A percentile compares a stretch with the other conserved stretches of the same genome.
Evolutionary conservation across 1,140 invertebrate species (phyloP).

Genomic region (Gonatopus flavifemur): DNA sequence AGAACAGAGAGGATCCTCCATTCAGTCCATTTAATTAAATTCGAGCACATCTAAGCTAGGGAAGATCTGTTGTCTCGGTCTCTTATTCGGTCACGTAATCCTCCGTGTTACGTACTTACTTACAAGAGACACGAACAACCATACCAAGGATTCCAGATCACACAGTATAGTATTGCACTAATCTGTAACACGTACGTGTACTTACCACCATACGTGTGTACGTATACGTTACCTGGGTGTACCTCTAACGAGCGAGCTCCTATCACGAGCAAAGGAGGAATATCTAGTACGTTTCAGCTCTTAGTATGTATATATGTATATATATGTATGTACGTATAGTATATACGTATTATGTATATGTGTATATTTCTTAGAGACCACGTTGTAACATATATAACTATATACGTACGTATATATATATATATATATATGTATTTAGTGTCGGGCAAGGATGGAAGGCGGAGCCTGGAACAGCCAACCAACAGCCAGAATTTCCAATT

Average conservation of each 20-base stretch:
- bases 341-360: no score
- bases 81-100: conserved; percentile 18
- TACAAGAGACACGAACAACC: conserved; percentile 23
- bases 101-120: conserved; percentile 17
- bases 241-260: background rate
- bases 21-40: no score
- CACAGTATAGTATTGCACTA: no score
- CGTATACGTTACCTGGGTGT: no score
- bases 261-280: conserved; percentile 12
- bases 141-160: no score
- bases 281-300: conserved; percentile 3
- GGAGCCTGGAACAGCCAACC: conserved; percentile 29
- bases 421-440: conserved; percentile 13
- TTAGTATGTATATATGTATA: conserved; percentile 20
- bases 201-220: no score
- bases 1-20: no score
- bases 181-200: no score
- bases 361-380: conserved; percentile 22
- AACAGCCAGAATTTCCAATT: conserved; percentile 32
- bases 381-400: conserved; percentile 22
- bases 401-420: no score
- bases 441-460: conserved; percentile 31
- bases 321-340: no score
- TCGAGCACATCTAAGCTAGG: no score
- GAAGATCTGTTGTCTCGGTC: no score